Evolutionary conservation across 2,113 vertebrate genomes (phyloP), one percentile per base, ranked within the genome.

Genomic region (Pteruthius melanotis): DNA sequence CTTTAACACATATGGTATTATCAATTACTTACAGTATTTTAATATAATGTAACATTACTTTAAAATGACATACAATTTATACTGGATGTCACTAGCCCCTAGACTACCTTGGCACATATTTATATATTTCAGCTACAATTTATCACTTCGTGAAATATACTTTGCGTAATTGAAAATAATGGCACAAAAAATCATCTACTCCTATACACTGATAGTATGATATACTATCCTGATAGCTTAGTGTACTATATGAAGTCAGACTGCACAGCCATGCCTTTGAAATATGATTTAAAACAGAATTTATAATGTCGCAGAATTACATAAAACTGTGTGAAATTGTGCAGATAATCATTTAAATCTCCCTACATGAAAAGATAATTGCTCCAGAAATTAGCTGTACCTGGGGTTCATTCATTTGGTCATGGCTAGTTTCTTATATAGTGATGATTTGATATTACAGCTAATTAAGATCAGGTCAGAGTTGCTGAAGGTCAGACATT

Each of bases 341-440:
- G 99, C 99, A 99, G 99, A 99, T 99, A 99, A 99, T 99, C 99
- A 98, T 99, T 99, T 99, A 99, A 99, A 99, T 99, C 99, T 99
- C 98, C 98, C 98, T 99, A 99, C 99, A 99, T 98, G 99, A 98
- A 99, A 99, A 99, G 99, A 99, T 99, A 99, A 99, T 99, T 99
- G 99, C 99, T 99, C 98, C 97, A 98, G 98, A 99, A 99, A 99
- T 99, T 99, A 99, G 98, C 99, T 98, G 98, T 99, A 99, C 99
- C 99, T 99, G 99, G 98, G 98, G 99, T 99, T 99, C 99, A 99
- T 99, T 99, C 98, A 98, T 99, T 99, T 99, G 99, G 99, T 99
- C 99, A 99, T 99, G 99, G 99, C 98, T 99, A 99, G 99, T 99
- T 99, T 99, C 99, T 99, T 99, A 98, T 98, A 99, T 98, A 98